Evolutionary conservation across 2,113 vertebrate genomes (phyloP).

Genomic region (Actenoides hombroni): DNA sequence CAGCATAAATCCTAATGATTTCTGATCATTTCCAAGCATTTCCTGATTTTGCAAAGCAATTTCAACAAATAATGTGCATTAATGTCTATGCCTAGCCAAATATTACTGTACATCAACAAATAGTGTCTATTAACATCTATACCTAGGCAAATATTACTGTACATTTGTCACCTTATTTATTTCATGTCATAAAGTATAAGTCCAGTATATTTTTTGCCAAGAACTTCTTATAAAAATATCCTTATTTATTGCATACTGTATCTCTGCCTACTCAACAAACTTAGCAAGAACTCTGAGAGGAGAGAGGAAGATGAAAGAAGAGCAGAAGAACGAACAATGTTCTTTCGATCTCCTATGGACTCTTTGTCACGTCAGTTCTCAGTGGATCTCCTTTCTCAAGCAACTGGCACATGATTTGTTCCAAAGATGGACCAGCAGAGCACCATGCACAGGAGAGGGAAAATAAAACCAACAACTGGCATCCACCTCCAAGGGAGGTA

Average conservation of each 20-base stretch:
- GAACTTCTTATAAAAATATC: neutral
- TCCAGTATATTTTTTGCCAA: neutral
- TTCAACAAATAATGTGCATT: neutral
- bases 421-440: conserved; percentile 11
- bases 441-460: neutral
- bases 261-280: neutral
- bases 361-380: neutral
- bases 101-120: neutral
- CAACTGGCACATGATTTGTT: neutral
- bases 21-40: neutral
- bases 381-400: neutral
- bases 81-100: neutral
- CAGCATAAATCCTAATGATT: neutral
- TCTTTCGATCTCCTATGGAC: neutral
- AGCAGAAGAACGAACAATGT: neutral
- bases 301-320: neutral
- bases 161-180: neutral
- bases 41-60: neutral
- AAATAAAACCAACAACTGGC: neutral
- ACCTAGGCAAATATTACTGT: neutral
- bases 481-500: neutral
- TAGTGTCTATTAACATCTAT: neutral
- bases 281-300: neutral
- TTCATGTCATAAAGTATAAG: neutral
- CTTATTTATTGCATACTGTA: neutral